phyloP scores from a whole-genome alignment of 2,888 invertebrate species.

The Choristoneura rosaceana region DNA sequence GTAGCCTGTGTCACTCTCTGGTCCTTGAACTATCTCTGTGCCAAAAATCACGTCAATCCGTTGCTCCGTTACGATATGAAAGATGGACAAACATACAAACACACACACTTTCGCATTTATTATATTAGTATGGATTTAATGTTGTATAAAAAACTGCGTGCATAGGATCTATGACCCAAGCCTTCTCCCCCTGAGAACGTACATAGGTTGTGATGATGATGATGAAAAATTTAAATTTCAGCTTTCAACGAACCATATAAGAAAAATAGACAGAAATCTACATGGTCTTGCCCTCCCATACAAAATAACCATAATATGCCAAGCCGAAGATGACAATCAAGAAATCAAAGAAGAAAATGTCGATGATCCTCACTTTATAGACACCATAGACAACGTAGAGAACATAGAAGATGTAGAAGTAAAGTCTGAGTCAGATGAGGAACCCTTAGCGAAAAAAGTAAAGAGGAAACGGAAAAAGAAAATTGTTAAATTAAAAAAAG shows the following conservation, averaged over 20 bases:
- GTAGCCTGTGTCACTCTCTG: too few species aligned
- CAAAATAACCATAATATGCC: neutral
- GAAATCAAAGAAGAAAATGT: slow-evolving; percentile 43
- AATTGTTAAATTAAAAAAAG: slow-evolving; percentile 31
- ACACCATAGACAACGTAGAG: slow-evolving; percentile 7
- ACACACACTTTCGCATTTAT: too few species aligned
- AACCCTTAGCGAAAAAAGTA: slow-evolving; percentile 48
- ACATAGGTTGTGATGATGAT: too few species aligned
- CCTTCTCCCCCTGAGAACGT: too few species aligned
- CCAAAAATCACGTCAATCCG: too few species aligned
- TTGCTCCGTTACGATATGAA: too few species aligned
- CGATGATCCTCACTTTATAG: neutral
- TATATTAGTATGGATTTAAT: too few species aligned
- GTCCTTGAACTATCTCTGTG: too few species aligned
- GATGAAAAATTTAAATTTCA: slow-evolving; percentile 41
- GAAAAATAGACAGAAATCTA: slow-evolving; percentile 34
- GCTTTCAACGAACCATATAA: slow-evolving; percentile 50
- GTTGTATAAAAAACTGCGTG: too few species aligned
- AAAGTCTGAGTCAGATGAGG: slow-evolving; percentile 47
- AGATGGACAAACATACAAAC: too few species aligned
- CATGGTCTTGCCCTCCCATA: slow-evolving; percentile 6
- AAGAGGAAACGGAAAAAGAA: slow-evolving; percentile 43
- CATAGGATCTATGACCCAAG: too few species aligned
- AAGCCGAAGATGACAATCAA: slow-evolving; percentile 17
- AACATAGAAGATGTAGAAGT: slow-evolving; percentile 13